A percentile compares a stretch with the other conserved stretches of the same genome.
These are phyloP conservation scores for Gallirallus australis DNA, from an alignment of 2,797 vertebrate genomes.

Conservation along the genomic window DNA sequence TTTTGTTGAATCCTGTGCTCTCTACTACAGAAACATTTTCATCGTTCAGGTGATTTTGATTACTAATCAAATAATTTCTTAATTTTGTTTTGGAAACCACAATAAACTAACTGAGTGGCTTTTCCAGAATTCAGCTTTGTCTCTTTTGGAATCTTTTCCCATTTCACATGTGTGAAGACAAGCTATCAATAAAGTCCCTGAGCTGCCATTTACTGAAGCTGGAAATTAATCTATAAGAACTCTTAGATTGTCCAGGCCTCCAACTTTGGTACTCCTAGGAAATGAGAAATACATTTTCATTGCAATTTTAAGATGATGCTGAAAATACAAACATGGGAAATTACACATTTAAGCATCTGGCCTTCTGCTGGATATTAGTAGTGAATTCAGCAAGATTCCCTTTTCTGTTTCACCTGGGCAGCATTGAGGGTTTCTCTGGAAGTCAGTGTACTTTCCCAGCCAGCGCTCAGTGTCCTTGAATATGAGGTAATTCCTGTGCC, in stretches of 20 bases:
- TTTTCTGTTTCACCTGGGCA: background rate
- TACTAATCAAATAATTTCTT: background rate
- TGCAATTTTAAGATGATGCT: background rate
- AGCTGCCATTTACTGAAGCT: background rate
- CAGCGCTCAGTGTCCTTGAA: background rate
- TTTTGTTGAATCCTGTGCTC: background rate
- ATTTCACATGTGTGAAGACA: background rate
- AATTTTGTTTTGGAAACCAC: background rate
- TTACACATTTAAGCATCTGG: background rate
- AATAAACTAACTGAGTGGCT: background rate
- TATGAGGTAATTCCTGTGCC: background rate
- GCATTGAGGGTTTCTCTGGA: background rate
- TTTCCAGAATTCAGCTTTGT: background rate
- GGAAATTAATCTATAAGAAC: background rate
- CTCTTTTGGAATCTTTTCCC: background rate
- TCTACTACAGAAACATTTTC: background rate
- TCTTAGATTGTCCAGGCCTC: background rate
- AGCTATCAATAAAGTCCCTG: background rate
- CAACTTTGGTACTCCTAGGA: background rate
- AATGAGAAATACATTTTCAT: background rate
- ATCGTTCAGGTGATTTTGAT: background rate
- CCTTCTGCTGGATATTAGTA: background rate
- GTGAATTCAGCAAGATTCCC: background rate
- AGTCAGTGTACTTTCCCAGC: background rate
- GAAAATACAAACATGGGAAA: background rate